Base-by-base conservation (phyloP, 2,888 invertebrate species). In the Tinea semifulvella region DNA sequence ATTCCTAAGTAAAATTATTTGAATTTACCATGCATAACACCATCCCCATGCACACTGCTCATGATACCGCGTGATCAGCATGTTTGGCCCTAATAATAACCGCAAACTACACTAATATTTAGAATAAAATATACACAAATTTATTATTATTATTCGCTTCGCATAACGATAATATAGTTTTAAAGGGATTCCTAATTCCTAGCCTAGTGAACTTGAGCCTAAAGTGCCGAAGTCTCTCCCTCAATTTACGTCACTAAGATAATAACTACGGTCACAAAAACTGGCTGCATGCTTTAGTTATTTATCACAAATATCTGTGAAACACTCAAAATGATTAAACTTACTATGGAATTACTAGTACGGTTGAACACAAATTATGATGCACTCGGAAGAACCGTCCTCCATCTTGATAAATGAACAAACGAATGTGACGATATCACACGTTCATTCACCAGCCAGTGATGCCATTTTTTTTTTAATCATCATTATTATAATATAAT, bases 141-240 rank as follows among this genome's bases (percentile, higher is more conserved):
- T 7, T 13, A 13, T 31, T 2, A 14, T n/a, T 31, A 31, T 14
- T 2, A 31, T n/a, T n/a, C n/a, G n/a, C n/a, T n/a, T n/a, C n/a
- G n/a, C n/a, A n/a, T n/a, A n/a, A n/a, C n/a, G n/a, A n/a, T n/a
- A 31, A 13, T 31, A 2, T n/a, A 31, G 14, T 13, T 31, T 7
- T 14, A 4, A 13, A 31, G 13, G 6, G 2, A 13, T 13, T 31
- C 13, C 13, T 4, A 4, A 26, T 19, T 43, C 10, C 26, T 27
- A 25, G 10, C 18, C 13, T 31, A 31, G 31, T 13, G 13, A 31
- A 31, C 10, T n/a, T 7, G 26, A 26, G 42, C n/a, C n/a, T 17
- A 19, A 17, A 43, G 27, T 26, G 25, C 27, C 13, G 27, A 16
- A 65, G 80, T 80, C 80, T 80, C 80, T 80, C 80, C 80, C 80